A percentile compares a stretch with the other conserved stretches of the same genome.
Conservation (phyloP, 2,113 vertebrate genomes). For the Daboia siamensis region DNA sequence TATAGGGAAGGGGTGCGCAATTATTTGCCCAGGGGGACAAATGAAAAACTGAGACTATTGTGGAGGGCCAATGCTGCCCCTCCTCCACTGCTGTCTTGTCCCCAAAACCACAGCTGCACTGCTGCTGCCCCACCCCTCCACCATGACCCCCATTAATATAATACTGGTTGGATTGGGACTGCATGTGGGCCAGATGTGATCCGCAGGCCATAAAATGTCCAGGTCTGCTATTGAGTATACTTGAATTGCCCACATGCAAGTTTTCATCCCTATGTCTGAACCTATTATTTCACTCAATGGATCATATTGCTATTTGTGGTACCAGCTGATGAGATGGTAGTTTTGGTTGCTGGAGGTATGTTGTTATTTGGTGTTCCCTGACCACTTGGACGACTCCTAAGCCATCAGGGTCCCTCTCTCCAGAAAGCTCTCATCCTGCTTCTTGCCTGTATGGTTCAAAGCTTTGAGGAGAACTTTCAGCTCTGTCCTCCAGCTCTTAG, state of each 20-base stretch:
- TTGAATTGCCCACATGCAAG: neutral
- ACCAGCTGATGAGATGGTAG: neutral
- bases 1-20: too few relatives aligned
- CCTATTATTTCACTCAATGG: neutral
- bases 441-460: neutral
- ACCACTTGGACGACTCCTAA: neutral
- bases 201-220: too few relatives aligned
- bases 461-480: neutral
- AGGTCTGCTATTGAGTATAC: neutral
- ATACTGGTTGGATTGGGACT: too few relatives aligned
- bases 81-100: too few relatives aligned
- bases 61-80: too few relatives aligned
- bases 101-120: too few relatives aligned
- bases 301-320: neutral
- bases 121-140: too few relatives aligned
- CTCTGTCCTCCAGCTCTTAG: neutral
- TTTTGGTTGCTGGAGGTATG: neutral
- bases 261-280: neutral
- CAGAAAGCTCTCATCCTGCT: neutral
- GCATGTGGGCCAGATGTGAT: too few relatives aligned
- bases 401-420: neutral
- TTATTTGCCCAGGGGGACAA: too few relatives aligned
- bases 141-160: too few relatives aligned
- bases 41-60: too few relatives aligned
- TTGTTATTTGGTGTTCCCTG: neutral